Evolutionary conservation across 2,797 vertebrate genomes (phyloP).

Genomic region (Potorous gilbertii): DNA sequence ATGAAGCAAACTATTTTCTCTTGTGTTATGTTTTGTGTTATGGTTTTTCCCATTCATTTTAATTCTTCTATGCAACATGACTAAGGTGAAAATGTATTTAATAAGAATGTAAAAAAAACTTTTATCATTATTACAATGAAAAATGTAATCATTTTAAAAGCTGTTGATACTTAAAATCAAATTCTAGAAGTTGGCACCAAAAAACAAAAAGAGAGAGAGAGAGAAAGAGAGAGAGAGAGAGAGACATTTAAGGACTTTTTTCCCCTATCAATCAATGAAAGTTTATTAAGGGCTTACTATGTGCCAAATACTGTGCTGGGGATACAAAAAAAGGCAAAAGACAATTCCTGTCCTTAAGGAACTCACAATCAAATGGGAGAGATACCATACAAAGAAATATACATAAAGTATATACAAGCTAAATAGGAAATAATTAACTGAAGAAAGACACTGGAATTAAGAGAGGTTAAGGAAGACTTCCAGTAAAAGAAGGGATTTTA

Average conservation of each 20-base stretch:
- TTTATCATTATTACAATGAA: neutral
- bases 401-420: no score
- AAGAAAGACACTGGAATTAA: no score
- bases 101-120: no score
- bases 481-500: neutral
- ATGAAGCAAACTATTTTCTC: no score
- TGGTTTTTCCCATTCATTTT: no score
- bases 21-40: no score
- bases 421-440: no score
- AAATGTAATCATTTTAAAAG: neutral
- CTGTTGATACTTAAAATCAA: neutral
- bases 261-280: neutral
- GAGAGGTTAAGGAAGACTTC: no score
- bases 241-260: neutral
- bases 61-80: no score
- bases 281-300: neutral
- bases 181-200: neutral
- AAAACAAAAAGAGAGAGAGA: accelerated
- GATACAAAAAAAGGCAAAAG: neutral
- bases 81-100: no score
- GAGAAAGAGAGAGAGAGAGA: neutral
- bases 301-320: no score
- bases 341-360: neutral
- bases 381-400: no score
- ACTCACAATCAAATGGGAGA: neutral